Evolutionary conservation across 2,797 vertebrate genomes (phyloP).

Genomic region (Champsocephalus gunnari): DNA sequence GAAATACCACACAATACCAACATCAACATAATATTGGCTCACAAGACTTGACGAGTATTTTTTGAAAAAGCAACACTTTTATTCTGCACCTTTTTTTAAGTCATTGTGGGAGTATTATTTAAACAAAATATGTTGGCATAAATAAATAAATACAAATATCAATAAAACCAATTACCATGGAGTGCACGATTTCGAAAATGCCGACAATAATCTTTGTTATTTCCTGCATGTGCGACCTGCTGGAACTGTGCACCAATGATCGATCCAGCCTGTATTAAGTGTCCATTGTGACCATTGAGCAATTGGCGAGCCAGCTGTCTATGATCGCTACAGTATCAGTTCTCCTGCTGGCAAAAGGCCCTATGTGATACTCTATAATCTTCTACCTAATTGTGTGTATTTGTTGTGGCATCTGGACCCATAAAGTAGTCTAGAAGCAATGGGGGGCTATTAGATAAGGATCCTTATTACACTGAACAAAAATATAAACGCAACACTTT

Average conservation of each 20-base stretch:
- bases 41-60: too few relatives aligned
- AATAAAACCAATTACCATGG: too few relatives aligned
- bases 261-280: conserved; percentile 38
- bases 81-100: too few relatives aligned
- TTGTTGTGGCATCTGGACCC: conserved; percentile 37
- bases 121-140: too few relatives aligned
- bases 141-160: too few relatives aligned
- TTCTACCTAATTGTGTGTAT: conserved; percentile 40
- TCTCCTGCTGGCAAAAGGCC: conserved; percentile 38
- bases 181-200: background rate
- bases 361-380: conserved; percentile 44
- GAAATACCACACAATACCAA: too few relatives aligned
- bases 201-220: conserved; percentile 2
- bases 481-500: too few relatives aligned
- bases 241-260: conserved; percentile 9
- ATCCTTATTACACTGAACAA: conserved; percentile 34
- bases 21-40: too few relatives aligned
- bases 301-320: conserved; percentile 46
- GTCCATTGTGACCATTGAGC: conserved; percentile 47
- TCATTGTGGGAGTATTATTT: too few relatives aligned
- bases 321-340: conserved; percentile 60
- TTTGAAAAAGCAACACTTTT: too few relatives aligned
- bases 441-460: conserved; percentile 52
- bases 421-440: conserved; percentile 38
- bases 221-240: conserved; percentile 1